Conservation (phyloP, 2,797 vertebrate genomes). For the Notolabrus celidotus region DNA sequence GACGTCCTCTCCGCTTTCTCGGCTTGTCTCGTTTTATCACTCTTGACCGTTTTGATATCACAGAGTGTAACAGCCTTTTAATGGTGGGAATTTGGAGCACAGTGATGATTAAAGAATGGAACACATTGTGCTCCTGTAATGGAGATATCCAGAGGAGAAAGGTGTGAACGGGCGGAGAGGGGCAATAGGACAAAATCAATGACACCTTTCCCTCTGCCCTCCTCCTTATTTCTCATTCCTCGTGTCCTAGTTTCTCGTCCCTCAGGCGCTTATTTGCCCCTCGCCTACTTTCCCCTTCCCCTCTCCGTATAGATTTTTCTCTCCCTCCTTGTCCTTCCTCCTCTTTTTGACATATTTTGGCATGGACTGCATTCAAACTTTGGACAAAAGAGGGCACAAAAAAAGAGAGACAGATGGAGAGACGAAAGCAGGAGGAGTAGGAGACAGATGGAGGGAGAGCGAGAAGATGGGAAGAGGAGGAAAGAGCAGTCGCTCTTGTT, state of each 20-base stretch:
- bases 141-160: slow-evolving; percentile 37
- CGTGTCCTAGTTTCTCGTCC: slow-evolving; percentile 67
- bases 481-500: slow-evolving; percentile 74
- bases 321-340: slow-evolving; percentile 37
- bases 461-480: slow-evolving; percentile 77
- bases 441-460: slow-evolving; percentile 77
- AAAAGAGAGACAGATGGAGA: slow-evolving; percentile 76
- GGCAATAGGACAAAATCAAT: slow-evolving; percentile 58
- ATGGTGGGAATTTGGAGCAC: slow-evolving; percentile 3
- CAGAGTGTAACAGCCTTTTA: not conserved
- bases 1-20: not conserved
- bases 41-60: not conserved
- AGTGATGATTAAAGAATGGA: not conserved
- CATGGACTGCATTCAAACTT: slow-evolving; percentile 65
- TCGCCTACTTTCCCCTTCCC: slow-evolving; percentile 58
- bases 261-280: slow-evolving; percentile 51
- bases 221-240: slow-evolving; percentile 38
- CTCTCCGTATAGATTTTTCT: slow-evolving; percentile 49
- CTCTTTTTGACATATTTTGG: slow-evolving; percentile 68
- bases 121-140: slow-evolving; percentile 34
- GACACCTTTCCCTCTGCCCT: slow-evolving; percentile 61
- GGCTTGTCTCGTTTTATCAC: slow-evolving; percentile 3
- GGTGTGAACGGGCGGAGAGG: slow-evolving; percentile 39
- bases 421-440: slow-evolving; percentile 68
- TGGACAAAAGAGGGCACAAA: slow-evolving; percentile 76